Base-by-base conservation (phyloP, 2,888 invertebrate species). In the Chymomyza procnemis region DNA sequence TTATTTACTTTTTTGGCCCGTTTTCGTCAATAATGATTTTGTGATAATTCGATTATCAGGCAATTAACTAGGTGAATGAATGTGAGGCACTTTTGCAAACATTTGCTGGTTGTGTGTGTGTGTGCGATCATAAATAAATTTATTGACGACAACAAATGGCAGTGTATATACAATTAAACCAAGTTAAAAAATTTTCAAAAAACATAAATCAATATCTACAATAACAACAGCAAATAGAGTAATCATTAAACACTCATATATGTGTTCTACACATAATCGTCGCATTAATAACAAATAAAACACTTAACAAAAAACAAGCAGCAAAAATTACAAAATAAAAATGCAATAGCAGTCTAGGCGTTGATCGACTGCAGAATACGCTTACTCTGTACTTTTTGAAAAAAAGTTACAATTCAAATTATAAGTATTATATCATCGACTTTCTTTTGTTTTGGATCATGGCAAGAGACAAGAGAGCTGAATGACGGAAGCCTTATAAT, bases 21-120 rank as follows among this genome's bases (percentile, higher is more conserved):
- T 8, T 54, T 21, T 54, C 19, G 54, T 79, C 76, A 76, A 75
- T 85, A 82, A 73, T 76, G 80, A 78, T 78, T n/a, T 74, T 76
- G 69, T 71, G 85, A 85, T 82, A 82, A 80, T 80, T 83, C 67
- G 83, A 82, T 82, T 85, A 82, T 85, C 81, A 75, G 73, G 72
- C 76, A 80, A 85, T 82, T 83, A 83, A 73, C 69, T 61, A 71
- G 73, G 66, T 65, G 60, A 73, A 47, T 60, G 22, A 60, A 19
- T 47, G 22, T 46, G 58, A 18, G 2, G 2, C 58, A 82, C 26
- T 26, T 26, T 56, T 77, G 78, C 78, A 46, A 34, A 26, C 12
- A 12, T 30, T 56, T 21, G 4, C 26, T 5, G 4, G 4, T 26
- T 26, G 4, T 26, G 4, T 26, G 4, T 26, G 4, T 26, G 26